Conservation (phyloP, 2,797 vertebrate genomes). For the Squalus acanthias region DNA sequence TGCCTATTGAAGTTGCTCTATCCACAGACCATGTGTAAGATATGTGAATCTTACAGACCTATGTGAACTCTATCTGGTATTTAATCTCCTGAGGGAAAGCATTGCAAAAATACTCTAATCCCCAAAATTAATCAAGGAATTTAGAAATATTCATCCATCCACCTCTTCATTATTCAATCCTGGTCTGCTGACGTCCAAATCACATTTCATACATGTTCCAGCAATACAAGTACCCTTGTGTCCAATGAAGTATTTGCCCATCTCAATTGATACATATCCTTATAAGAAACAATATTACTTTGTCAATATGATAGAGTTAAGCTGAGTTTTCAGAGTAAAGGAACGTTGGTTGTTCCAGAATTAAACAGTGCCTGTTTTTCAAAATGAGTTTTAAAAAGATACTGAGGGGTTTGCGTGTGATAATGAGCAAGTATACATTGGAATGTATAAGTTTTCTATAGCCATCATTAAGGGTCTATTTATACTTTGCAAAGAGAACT, state of each 20-base stretch:
- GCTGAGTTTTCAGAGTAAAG: not conserved
- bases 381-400: not conserved
- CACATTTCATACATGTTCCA: not conserved
- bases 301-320: not conserved
- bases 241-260: not conserved
- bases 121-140: conserved; percentile 15
- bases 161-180: not conserved
- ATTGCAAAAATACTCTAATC: not conserved
- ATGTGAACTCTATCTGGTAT: not conserved
- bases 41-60: too few relatives aligned
- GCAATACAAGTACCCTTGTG: not conserved
- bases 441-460: not conserved
- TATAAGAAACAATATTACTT: not conserved
- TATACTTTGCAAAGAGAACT: not conserved
- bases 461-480: not conserved
- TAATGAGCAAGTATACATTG: not conserved
- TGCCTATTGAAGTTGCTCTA: not conserved
- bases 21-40: not conserved
- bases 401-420: not conserved
- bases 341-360: not conserved
- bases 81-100: not conserved
- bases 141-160: not conserved
- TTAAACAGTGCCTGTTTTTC: not conserved
- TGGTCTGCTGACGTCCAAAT: not conserved
- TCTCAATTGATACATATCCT: not conserved